Percentiles rank a stretch among this genome's conserved stretches.
Conservation (phyloP, 2,888 invertebrate species). For the Lasioglossum leucozonium region DNA sequence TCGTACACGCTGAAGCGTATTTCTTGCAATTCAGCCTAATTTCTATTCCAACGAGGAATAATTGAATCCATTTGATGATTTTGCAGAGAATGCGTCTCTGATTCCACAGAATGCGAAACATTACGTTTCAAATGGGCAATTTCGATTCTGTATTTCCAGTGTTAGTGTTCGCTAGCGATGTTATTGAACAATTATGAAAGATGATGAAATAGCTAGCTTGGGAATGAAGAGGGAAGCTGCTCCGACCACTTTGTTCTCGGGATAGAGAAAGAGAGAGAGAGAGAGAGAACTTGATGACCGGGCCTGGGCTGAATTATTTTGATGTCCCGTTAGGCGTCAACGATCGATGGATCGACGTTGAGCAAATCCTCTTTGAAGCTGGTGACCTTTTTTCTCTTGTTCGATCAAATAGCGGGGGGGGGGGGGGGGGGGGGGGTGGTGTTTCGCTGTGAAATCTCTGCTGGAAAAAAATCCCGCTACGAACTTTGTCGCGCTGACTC, state of each 20-base stretch:
- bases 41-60: background rate
- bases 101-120: background rate
- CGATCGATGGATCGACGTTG: constrained; percentile 56
- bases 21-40: background rate
- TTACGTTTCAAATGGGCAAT: background rate
- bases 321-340: constrained; percentile 62
- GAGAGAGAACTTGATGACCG: background rate
- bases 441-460: background rate
- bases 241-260: background rate
- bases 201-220: background rate
- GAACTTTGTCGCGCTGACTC: background rate
- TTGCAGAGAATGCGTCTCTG: background rate
- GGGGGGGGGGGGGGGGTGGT: background rate
- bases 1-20: background rate
- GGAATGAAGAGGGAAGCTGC: background rate
- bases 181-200: background rate
- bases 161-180: background rate
- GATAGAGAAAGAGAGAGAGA: background rate
- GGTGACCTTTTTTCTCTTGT: background rate
- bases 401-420: background rate
- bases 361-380: constrained; percentile 21
- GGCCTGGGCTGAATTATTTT: constrained; percentile 31
- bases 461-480: background rate
- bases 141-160: background rate
- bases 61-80: background rate